phyloP scores from a whole-genome alignment of 2,797 vertebrate genomes.

The Coregonus ussuriensis region DNA sequence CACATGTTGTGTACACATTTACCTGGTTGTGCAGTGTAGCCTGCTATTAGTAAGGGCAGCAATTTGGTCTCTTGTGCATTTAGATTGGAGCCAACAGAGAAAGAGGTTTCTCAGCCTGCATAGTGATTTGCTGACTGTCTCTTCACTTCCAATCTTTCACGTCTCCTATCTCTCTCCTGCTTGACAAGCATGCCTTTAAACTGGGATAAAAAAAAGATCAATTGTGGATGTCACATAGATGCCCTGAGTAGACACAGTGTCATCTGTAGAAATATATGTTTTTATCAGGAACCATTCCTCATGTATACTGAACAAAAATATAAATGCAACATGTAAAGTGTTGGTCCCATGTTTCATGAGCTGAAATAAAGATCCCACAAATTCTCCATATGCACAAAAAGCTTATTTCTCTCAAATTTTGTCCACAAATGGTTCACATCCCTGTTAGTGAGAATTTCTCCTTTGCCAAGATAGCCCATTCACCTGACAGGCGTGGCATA shows the following conservation, averaged over 20 bases:
- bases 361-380: too few species aligned
- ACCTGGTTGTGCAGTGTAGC: background rate
- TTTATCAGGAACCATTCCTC: background rate
- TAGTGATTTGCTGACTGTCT: conserved; percentile 2
- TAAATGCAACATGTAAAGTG: too few species aligned
- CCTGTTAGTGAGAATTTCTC: too few species aligned
- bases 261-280: background rate
- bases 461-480: too few species aligned
- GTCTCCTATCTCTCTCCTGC: background rate
- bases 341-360: too few species aligned
- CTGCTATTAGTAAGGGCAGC: background rate
- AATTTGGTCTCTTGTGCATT: background rate
- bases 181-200: background rate
- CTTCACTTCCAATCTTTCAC: background rate
- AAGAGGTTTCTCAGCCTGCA: background rate
- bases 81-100: background rate
- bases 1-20: too few species aligned
- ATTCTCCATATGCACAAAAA: too few species aligned
- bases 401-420: background rate
- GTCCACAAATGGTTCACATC: too few species aligned
- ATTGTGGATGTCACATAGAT: background rate
- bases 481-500: too few species aligned
- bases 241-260: background rate
- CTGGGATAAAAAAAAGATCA: background rate
- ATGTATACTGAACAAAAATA: background rate